Conservation (phyloP, 2,888 invertebrate species). For the Psylliodes chrysocephalus region DNA sequence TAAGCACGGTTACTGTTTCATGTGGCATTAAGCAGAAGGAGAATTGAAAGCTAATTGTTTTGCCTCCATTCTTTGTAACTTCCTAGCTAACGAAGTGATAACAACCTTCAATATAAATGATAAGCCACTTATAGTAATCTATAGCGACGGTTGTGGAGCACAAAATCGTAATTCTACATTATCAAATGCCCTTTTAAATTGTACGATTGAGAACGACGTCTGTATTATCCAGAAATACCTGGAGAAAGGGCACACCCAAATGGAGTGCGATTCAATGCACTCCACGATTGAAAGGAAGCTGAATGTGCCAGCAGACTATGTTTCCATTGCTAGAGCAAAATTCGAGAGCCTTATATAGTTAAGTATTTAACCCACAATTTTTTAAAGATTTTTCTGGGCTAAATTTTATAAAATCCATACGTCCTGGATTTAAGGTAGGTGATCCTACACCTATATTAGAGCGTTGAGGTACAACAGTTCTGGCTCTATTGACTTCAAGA, state of each 20-base stretch:
- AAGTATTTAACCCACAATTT: slow-evolving; percentile 25
- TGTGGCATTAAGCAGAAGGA: slow-evolving; percentile 34
- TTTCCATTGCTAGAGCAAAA: slow-evolving; percentile 25
- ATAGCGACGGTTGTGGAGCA: slow-evolving; percentile 39
- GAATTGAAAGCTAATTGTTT: no score
- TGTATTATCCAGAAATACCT: no score
- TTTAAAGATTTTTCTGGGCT: no score
- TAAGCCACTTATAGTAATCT: slow-evolving; percentile 34
- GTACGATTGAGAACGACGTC: slow-evolving; percentile 34
- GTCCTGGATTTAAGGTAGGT: slow-evolving; percentile 25
- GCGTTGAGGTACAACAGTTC: slow-evolving; percentile 23
- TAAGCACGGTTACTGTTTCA: slow-evolving; percentile 34
- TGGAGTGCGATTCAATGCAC: no score
- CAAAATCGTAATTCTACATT: slow-evolving; percentile 43
- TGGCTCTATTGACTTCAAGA: slow-evolving; percentile 22
- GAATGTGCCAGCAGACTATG: slow-evolving; percentile 28
- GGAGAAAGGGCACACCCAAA: slow-evolving; percentile 43
- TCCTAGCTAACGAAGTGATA: slow-evolving; percentile 3
- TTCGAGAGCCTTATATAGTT: slow-evolving; percentile 44
- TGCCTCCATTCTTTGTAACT: slow-evolving; percentile 24
- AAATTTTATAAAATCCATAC: no score
- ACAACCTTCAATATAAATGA: neutral
- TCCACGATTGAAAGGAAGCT: no score
- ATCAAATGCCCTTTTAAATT: slow-evolving; percentile 49
- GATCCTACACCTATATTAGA: slow-evolving; percentile 24